Base-by-base conservation (phyloP, 2,113 vertebrate genomes). In the Amphilophus citrinellus region DNA sequence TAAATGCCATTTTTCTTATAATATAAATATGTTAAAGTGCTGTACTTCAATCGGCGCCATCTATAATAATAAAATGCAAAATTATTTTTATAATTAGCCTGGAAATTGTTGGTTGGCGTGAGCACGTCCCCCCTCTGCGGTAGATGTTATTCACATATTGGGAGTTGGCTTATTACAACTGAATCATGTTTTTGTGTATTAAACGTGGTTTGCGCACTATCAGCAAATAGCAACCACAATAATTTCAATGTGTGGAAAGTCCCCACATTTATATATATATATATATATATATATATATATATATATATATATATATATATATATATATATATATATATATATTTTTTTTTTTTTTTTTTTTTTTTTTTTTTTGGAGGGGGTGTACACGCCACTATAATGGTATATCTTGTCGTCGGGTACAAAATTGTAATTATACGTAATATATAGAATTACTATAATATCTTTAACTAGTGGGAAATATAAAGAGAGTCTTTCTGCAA, bases 141-240 rank as follows among this genome's bases (percentile, higher is more conserved):
- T 73, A 80, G 44, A 39, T 44, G 79, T 71, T 78, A 79, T 89
- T 87, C 68, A 73, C 81, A 87, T 79, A 58, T 87, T 85, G 87
- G 83, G 83, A 93, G 87, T 87, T 68, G 85, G 24, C 30, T 84
- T 44, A 35, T 65, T 76, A 58, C 79, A 53, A 53, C 11, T 18
- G 1, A 68, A 66, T 42, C 76, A n/a, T 79, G 60, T 82, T 84
- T 0, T 73, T 30, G 18, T 9, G 24, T 73, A 56, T n/a, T 50
- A 73, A 73, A 5, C 47, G 47, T 73, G 47, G 18, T 73, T 56
- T 73, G 47, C 2, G 0, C 27, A 32, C 6, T 27, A 53, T 53
- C 44, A n/a, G 66, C 68, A 56, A 56, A 73, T 56, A n/a, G 6
- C 20, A 32, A n/a, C 20, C 68, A 56, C 68, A 0, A 35, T 20